These are phyloP conservation scores for Calameuta pallipes DNA, from an alignment of 2,888 invertebrate genomes.

Conservation along the genomic window DNA sequence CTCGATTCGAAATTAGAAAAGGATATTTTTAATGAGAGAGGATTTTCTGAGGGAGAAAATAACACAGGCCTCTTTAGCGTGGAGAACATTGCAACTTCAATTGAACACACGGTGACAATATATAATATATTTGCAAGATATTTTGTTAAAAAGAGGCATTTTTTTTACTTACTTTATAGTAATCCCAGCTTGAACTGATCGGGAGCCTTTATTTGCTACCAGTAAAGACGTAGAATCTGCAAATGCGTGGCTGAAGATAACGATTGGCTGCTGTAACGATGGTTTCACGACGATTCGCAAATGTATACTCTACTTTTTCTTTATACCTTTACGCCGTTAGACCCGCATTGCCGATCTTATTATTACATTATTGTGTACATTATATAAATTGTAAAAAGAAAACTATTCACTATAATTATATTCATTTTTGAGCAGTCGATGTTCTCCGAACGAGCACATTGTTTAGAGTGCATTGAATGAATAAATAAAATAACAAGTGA, in stretches of 20 bases:
- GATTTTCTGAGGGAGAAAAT: too few relatives aligned
- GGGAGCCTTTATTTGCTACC: conserved; percentile 35
- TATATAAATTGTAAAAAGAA: conserved; percentile 58
- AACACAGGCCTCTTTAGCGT: too few relatives aligned
- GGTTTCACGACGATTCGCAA: conserved; percentile 38
- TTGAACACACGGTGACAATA: conserved; percentile 51
- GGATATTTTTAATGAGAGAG: too few relatives aligned
- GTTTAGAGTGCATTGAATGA: conserved; percentile 58
- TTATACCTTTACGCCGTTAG: conserved; percentile 14
- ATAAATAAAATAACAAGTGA: conserved; percentile 48
- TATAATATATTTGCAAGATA: conserved; percentile 53
- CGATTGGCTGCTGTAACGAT: conserved; percentile 35
- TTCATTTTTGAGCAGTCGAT: conserved; percentile 52
- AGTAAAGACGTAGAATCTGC: conserved; percentile 16
- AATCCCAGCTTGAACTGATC: conserved; percentile 52
- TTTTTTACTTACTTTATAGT: conserved; percentile 59
- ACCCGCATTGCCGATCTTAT: conserved; percentile 28
- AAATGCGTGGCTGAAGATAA: conserved; percentile 46
- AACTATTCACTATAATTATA: conserved; percentile 57
- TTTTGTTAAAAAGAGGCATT: conserved; percentile 58
- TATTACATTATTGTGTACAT: conserved; percentile 53
- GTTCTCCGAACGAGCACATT: conserved; percentile 55
- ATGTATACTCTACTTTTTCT: conserved; percentile 43
- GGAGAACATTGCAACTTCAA: too few relatives aligned
- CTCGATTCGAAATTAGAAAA: too few relatives aligned